phyloP scores from a whole-genome alignment of 2,888 invertebrate species.

The Thumatha senex region DNA sequence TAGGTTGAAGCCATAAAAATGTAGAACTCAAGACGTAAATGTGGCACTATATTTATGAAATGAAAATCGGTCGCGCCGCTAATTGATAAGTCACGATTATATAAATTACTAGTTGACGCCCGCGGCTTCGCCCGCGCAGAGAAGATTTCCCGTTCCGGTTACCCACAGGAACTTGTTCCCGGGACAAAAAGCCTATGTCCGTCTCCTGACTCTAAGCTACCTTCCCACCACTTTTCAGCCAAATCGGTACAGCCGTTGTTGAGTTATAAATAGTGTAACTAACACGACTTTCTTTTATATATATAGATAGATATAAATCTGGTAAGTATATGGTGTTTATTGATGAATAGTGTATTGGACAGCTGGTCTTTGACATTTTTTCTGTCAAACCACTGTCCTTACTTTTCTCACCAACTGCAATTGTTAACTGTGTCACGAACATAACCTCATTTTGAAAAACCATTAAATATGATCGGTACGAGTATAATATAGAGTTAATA shows the following conservation, averaged over 20 bases:
- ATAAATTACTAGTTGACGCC: too few relatives aligned
- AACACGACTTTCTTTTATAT: too few relatives aligned
- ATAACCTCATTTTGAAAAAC: slow-evolving; percentile 4
- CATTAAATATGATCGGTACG: not conserved
- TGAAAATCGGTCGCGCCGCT: slow-evolving; percentile 46
- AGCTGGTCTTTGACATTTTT: not conserved
- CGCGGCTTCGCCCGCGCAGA: too few relatives aligned
- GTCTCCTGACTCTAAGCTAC: too few relatives aligned
- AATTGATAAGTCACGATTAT: slow-evolving; percentile 47
- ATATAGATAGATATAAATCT: not conserved
- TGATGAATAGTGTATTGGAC: too few relatives aligned
- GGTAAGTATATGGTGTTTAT: too few relatives aligned
- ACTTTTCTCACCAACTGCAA: slow-evolving; percentile 6
- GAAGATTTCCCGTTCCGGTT: too few relatives aligned
- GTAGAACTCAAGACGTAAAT: slow-evolving; percentile 39
- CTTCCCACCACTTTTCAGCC: too few relatives aligned
- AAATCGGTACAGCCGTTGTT: too few relatives aligned
- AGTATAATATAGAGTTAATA: not conserved
- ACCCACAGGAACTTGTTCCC: too few relatives aligned
- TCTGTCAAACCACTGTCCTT: slow-evolving; percentile 1
- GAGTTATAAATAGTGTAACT: too few relatives aligned
- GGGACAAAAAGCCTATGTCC: too few relatives aligned
- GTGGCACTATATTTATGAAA: slow-evolving; percentile 50
- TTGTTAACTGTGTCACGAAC: slow-evolving; percentile 5
- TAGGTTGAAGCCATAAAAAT: slow-evolving; percentile 43